Evolutionary conservation across 2,113 vertebrate genomes (phyloP).

Genomic region (Sturnus vulgaris): DNA sequence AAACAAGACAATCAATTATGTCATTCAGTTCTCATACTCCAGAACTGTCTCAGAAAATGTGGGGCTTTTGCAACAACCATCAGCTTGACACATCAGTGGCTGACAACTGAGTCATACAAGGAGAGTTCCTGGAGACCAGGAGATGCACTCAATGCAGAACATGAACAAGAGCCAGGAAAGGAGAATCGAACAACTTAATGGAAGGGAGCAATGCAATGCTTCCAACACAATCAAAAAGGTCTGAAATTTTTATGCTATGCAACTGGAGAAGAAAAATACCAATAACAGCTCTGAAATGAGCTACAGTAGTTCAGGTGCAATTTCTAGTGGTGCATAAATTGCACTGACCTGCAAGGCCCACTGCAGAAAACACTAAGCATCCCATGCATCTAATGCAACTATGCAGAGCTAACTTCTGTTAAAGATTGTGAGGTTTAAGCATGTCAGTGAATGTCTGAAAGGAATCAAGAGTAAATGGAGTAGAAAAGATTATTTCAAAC

Average conservation of each 20-base stretch:
- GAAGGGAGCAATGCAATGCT: rapidly evolving
- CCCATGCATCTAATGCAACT: not conserved
- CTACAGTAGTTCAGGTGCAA: not conserved
- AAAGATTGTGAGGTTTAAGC: not conserved
- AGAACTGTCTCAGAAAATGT: not conserved
- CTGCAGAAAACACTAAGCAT: not conserved
- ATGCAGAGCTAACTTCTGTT: not conserved
- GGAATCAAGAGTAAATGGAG: not conserved
- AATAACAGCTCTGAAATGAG: not conserved
- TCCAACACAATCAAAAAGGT: not conserved
- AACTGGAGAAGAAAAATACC: not conserved
- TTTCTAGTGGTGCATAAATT: not conserved
- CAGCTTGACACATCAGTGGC: not conserved
- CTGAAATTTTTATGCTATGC: not conserved
- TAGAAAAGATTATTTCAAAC: not conserved
- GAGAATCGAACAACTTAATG: not conserved
- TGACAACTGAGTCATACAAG: not conserved
- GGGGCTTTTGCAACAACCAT: not conserved
- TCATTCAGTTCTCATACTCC: not conserved
- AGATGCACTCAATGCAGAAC: not conserved
- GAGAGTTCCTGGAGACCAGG: not conserved
- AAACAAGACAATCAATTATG: not conserved
- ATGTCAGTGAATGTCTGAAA: not conserved
- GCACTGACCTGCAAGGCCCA: not conserved
- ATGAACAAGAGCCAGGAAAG: not conserved